A percentile compares a stretch with the other conserved stretches of the same genome.
These are phyloP conservation scores for Phrynocephalus guinanensis DNA, from an alignment of 2,797 vertebrate species.

Conservation along the genomic window DNA sequence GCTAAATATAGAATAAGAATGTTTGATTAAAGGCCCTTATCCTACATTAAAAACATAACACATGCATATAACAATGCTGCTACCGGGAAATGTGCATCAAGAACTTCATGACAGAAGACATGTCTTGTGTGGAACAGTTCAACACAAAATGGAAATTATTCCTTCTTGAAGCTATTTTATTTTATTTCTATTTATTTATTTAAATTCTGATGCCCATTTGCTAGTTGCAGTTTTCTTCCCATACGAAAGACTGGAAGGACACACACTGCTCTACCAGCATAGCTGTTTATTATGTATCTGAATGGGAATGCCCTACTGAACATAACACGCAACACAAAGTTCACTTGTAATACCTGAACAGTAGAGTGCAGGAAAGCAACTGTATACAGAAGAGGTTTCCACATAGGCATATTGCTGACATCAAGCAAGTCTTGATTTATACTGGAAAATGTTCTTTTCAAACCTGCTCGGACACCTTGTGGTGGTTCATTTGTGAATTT, in stretches of 20 bases:
- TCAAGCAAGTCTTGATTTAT: slow-evolving; percentile 86
- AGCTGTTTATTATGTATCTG: neutral
- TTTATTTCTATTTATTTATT: no score
- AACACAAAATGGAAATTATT: no score
- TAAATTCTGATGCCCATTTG: no score
- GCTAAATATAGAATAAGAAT: neutral
- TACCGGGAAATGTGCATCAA: no score
- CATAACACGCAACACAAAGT: neutral
- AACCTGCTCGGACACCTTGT: slow-evolving; percentile 83
- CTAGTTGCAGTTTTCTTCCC: no score
- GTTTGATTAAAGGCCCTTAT: slow-evolving; percentile 6
- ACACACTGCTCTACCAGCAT: no score
- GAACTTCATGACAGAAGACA: no score
- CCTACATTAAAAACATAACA: slow-evolving; percentile 18
- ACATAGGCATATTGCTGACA: slow-evolving; percentile 80
- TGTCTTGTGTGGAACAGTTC: no score
- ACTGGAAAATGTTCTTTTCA: slow-evolving; percentile 85
- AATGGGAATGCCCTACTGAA: neutral
- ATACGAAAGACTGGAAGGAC: no score
- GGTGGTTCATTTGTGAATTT: slow-evolving; percentile 90
- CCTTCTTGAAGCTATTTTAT: neutral
- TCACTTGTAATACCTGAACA: slow-evolving; percentile 75
- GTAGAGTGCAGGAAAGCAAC: slow-evolving; percentile 87
- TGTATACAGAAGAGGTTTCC: slow-evolving; percentile 87
- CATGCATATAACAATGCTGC: neutral